Percentiles rank a stretch among this genome's conserved stretches.
Conservation (phyloP, 2,113 vertebrate genomes). For the Cryptotis parvus region DNA sequence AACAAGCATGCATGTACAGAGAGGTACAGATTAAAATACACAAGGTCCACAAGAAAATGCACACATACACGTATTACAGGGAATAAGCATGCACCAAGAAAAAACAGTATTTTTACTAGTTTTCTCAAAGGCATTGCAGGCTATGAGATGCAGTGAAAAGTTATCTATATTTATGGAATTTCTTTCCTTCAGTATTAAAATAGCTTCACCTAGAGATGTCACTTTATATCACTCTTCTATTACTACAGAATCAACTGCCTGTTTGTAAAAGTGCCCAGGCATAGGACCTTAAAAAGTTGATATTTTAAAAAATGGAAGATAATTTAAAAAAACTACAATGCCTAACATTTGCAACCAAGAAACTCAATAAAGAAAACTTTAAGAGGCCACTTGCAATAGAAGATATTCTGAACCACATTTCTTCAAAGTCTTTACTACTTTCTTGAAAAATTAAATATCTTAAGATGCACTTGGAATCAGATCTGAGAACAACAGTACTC, state of each 20-base stretch:
- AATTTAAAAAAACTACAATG: neutral
- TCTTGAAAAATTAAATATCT: conserved; percentile 33
- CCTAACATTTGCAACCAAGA: conserved; percentile 31
- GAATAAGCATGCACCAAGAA: neutral
- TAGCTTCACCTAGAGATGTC: neutral
- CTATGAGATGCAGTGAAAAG: conserved; percentile 11
- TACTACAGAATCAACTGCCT: neutral
- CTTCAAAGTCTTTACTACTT: conserved; percentile 34
- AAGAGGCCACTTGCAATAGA: neutral
- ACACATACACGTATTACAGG: conserved; percentile 12
- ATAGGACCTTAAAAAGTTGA: neutral
- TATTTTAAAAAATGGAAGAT: conserved; percentile 51
- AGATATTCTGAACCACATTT: conserved; percentile 54
- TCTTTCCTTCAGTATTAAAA: conserved; percentile 21
- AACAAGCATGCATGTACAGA: neutral
- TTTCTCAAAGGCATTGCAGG: conserved; percentile 38
- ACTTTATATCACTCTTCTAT: conserved; percentile 26
- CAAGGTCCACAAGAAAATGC: conserved; percentile 18
- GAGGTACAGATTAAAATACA: no score
- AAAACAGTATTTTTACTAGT: conserved; percentile 26
- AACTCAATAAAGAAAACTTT: conserved; percentile 7
- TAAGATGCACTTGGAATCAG: conserved; percentile 26
- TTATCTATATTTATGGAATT: conserved; percentile 8
- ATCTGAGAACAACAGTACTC: neutral
- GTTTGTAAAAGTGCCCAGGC: neutral